Evolutionary conservation across 37 sponge, comb jelly and placozoan genomes (phyloP).

Genomic region (Axinella damicornis): DNA sequence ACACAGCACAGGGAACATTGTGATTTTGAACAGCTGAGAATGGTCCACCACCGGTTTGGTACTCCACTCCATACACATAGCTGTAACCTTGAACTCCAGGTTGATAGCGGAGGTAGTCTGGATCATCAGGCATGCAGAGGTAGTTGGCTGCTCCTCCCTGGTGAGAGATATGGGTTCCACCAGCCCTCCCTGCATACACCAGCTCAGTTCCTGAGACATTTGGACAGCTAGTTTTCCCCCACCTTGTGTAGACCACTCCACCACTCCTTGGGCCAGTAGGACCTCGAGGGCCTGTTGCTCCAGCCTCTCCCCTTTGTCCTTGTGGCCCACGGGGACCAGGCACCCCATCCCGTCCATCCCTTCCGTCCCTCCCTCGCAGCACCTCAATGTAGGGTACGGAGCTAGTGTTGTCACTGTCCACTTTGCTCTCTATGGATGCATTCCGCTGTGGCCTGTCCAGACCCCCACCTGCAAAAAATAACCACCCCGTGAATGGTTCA

Average conservation of each 20-base stretch:
- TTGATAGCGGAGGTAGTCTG: conserved; percentile 32
- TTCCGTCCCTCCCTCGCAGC: conserved; percentile 43
- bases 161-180: background rate
- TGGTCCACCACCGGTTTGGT: conserved; percentile 15
- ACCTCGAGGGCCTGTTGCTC: conserved; percentile 9
- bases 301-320: background rate
- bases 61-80: conserved; percentile 48
- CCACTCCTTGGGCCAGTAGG: conserved; percentile 9
- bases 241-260: conserved; percentile 33
- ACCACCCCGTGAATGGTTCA: too few relatives aligned
- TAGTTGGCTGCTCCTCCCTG: conserved; percentile 47
- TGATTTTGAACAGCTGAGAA: background rate
- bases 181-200: conserved; percentile 30
- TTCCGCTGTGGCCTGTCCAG: too few relatives aligned
- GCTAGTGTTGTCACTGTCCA: background rate
- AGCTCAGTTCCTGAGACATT: conserved; percentile 23
- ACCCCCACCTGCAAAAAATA: too few relatives aligned
- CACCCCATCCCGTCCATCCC: conserved; percentile 32
- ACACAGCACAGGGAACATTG: conserved; percentile 57
- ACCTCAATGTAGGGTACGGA: conserved; percentile 25
- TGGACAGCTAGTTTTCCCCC: conserved; percentile 41
- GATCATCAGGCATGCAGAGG: conserved; percentile 47
- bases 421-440: background rate
- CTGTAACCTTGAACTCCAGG: conserved; percentile 22
- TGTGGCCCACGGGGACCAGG: conserved; percentile 9